Conservation (phyloP, 2,797 vertebrate species). For the Sebastes nivosus region DNA sequence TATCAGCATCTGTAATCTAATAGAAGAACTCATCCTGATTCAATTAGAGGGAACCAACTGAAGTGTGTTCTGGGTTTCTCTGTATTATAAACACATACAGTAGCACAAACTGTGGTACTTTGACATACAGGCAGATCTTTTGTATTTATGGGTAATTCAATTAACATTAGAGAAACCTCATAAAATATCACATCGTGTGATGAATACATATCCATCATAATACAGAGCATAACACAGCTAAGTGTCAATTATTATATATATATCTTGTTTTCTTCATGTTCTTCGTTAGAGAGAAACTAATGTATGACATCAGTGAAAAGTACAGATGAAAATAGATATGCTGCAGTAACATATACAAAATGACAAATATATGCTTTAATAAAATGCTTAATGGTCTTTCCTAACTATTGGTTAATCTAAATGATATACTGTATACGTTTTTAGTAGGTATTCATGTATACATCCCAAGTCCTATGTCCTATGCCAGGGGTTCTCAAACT, state of each 20-base stretch:
- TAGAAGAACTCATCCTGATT: constrained; percentile 39
- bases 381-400: not conserved
- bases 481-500: not conserved
- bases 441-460: not conserved
- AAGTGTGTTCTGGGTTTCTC: constrained; percentile 1
- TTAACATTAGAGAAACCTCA: not conserved
- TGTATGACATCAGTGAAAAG: not conserved
- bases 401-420: not conserved
- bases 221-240: not conserved
- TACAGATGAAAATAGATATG: not conserved
- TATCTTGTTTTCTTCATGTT: not conserved
- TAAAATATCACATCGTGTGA: not conserved
- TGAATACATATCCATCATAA: not conserved
- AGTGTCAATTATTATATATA: not conserved
- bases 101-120: not conserved
- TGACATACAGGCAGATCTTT: not conserved
- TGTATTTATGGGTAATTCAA: not conserved
- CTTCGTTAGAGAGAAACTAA: not conserved
- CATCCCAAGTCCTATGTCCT: no score
- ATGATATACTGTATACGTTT: not conserved
- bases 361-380: not conserved
- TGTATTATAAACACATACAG: not conserved
- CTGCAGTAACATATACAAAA: rapidly evolving
- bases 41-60: constrained; percentile 16
- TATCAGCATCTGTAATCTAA: constrained; percentile 29